Base-by-base conservation (phyloP, 2,888 invertebrate species). In the Lagria hirta region DNA sequence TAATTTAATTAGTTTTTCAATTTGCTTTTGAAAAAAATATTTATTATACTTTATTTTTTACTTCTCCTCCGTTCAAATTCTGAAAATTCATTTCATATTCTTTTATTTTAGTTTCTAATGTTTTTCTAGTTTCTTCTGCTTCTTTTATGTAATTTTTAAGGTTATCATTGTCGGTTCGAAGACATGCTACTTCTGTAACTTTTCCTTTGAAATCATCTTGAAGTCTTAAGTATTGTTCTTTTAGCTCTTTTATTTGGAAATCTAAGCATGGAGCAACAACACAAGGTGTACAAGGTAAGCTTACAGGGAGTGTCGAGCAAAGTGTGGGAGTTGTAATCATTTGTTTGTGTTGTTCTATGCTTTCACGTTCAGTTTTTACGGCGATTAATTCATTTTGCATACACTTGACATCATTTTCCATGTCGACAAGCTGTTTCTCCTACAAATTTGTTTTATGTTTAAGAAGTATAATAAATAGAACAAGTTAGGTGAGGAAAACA, bases 141-240 rank as follows among this genome's bases (percentile, higher is more conserved):
- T 73, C 70, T 17, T 72, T 70, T 0, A 66, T 55, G n/a, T 61
- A 66, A 15, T 69, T 68, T 48, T 73, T 76, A 14, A 75, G 52
- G 50, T 73, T 73, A 14, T 78, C 77, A 6, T 73, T 69, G 23
- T 79, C 77, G 0, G 75, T 68, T 44, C 78, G 61, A 16, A 79
- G 60, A 29, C 73, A 70, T 1, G 76, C 74, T 38, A 84, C 83
- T 74, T 86, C 85, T 4, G 78, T 76, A 6, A 84, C 71, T 73
- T 85, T 85, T 1, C 74, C 76, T 55, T 82, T 84, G 62, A 81
- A 84, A 59, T 79, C 82, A 54, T 83, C 82, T 64, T 83, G 82
- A 0, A 82, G 75, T 43, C 80, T 75, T 5, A 73, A 73, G 42
- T 84, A 78, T 58, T 82, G 80, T 46, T 82, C 78, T 11, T 75